phyloP scores from a whole-genome alignment of 2,113 vertebrate genomes.

The Girardinichthys multiradiatus region DNA sequence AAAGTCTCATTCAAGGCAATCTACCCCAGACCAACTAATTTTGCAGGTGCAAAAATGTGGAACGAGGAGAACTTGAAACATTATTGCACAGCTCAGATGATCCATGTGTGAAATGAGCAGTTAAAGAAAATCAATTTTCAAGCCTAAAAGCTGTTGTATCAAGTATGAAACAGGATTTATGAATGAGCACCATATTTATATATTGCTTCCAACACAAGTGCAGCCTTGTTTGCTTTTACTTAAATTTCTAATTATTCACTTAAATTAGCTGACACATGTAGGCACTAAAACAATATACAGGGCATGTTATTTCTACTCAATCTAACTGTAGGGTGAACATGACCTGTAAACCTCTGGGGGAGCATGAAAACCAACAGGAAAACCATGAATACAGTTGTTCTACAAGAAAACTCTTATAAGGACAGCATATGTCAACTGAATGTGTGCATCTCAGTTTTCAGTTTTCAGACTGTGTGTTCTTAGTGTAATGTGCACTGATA shows the following conservation, averaged over 20 bases:
- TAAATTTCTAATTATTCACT: not conserved
- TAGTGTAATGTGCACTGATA: too few relatives aligned
- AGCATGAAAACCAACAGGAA: not conserved
- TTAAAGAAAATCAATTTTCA: conserved; percentile 23
- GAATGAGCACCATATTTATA: conserved; percentile 2
- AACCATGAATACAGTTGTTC: not conserved
- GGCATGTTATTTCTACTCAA: not conserved
- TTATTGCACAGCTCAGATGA: conserved; percentile 50
- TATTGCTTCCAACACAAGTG: not conserved
- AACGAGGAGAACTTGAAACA: conserved; percentile 57
- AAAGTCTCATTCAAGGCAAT: conserved; percentile 68
- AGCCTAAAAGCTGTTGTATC: conserved; percentile 20
- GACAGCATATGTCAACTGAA: not conserved
- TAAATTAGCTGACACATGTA: not conserved
- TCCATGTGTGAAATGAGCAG: conserved; percentile 31
- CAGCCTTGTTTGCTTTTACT: not conserved
- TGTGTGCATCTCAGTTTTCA: not conserved
- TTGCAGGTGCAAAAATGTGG: conserved; percentile 68
- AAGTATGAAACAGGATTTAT: conserved; percentile 8
- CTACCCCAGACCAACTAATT: conserved; percentile 62
- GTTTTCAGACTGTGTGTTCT: too few relatives aligned
- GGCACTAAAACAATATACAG: not conserved
- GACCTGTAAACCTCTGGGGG: not conserved
- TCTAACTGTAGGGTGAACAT: not conserved
- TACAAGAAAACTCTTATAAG: not conserved